Evolutionary conservation across 2,113 vertebrate species (phyloP).

Genomic region (Casuarius casuarius): DNA sequence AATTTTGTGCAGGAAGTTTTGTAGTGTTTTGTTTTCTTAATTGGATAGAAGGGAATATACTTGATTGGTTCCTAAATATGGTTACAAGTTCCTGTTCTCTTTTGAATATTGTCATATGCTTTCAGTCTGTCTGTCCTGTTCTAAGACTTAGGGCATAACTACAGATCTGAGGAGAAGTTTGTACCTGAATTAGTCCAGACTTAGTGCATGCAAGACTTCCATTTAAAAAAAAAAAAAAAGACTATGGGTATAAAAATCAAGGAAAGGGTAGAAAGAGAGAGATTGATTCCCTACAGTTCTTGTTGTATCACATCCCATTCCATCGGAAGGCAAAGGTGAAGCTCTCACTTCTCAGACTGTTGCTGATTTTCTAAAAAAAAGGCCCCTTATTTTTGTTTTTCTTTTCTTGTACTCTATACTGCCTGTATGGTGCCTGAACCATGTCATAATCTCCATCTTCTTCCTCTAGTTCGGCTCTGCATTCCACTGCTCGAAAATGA

Average conservation of each 20-base stretch:
- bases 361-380: neutral
- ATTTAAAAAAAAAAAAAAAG: neutral
- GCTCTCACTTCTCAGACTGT: neutral
- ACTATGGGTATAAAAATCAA: neutral
- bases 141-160: neutral
- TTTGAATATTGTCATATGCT: fast-evolving
- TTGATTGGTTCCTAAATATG: neutral
- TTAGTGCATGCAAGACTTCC: neutral
- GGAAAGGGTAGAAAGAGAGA: neutral
- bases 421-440: fast-evolving
- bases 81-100: neutral
- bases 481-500: neutral
- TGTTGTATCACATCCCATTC: neutral
- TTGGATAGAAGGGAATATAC: neutral
- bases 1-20: neutral
- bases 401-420: neutral
- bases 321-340: neutral
- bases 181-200: neutral
- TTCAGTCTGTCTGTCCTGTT: neutral
- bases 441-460: neutral
- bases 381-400: neutral
- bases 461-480: neutral
- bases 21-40: neutral
- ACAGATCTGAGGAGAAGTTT: neutral
- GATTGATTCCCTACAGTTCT: neutral